Conservation (phyloP, 1,140 invertebrate genomes). For the Sminthurides bifidus region DNA sequence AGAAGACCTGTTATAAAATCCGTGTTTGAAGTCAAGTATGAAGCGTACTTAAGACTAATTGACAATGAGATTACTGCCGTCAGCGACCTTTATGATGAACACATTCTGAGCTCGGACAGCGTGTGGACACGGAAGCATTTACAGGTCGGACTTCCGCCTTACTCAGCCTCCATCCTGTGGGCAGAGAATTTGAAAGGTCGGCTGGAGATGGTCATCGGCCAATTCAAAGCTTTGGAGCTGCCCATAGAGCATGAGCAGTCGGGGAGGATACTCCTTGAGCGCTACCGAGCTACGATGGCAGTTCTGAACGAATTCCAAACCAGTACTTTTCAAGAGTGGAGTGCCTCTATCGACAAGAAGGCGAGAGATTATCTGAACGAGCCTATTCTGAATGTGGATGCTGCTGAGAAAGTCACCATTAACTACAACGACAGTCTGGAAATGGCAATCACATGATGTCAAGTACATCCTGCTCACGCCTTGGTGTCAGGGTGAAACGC, state of each 20-base stretch:
- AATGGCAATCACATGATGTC: too few species aligned
- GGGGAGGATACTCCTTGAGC: not conserved
- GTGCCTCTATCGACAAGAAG: slow-evolving; percentile 37
- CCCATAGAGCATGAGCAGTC: slow-evolving; percentile 3
- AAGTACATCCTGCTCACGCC: too few species aligned
- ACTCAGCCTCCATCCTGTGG: slow-evolving; percentile 69
- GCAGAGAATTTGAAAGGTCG: slow-evolving; percentile 61
- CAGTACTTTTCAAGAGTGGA: slow-evolving; percentile 38
- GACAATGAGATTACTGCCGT: not conserved
- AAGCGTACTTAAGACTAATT: slow-evolving; percentile 44
- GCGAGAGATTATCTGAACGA: slow-evolving; percentile 40
- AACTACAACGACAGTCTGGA: too few species aligned
- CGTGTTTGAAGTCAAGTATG: slow-evolving; percentile 72
- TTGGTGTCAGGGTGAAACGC: too few species aligned
- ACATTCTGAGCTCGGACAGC: not conserved
- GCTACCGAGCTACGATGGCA: slow-evolving; percentile 37
- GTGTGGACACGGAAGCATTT: too few species aligned
- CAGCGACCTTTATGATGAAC: not conserved
- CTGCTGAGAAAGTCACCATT: not conserved
- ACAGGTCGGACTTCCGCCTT: slow-evolving; percentile 65
- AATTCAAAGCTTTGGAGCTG: slow-evolving; percentile 31
- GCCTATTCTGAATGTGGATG: slow-evolving; percentile 37
- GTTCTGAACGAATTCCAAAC: slow-evolving; percentile 35
- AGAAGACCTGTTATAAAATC: slow-evolving; percentile 76
- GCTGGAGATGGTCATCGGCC: slow-evolving; percentile 54